A percentile compares a stretch with the other conserved stretches of the same genome.
Evolutionary conservation across 2,888 invertebrate species (phyloP).

Genomic region (Tuberolachnus salignus): DNA sequence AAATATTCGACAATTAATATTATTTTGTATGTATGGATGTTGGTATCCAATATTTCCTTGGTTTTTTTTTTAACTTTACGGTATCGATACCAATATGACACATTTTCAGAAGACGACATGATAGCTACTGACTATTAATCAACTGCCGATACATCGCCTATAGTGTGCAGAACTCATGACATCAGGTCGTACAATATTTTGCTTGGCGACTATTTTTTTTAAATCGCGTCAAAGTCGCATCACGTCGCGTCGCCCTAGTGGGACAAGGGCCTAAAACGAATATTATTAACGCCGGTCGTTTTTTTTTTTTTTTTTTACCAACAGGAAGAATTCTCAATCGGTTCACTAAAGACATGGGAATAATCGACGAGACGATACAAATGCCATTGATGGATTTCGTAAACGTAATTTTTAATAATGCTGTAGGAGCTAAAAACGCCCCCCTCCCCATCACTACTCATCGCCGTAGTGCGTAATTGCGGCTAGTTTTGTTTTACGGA

Average conservation of each 20-base stretch:
- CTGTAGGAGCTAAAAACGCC: too few relatives aligned
- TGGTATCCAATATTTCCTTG: too few relatives aligned
- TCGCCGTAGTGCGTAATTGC: too few relatives aligned
- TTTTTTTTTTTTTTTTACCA: too few relatives aligned
- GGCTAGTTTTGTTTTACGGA: too few relatives aligned
- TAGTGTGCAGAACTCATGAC: neutral
- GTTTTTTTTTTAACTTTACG: constrained; percentile 1
- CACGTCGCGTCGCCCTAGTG: too few relatives aligned
- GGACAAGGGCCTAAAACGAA: too few relatives aligned
- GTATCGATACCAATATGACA: neutral
- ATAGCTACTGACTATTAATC: neutral
- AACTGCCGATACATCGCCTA: constrained; percentile 8
- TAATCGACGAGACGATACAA: constrained; percentile 44
- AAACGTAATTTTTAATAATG: neutral
- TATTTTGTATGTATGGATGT: too few relatives aligned
- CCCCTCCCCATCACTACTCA: too few relatives aligned
- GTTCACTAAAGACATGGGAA: constrained; percentile 57
- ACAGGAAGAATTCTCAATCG: constrained; percentile 57
- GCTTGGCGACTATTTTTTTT: constrained; percentile 6
- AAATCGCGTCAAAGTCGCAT: neutral
- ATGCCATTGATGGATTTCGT: constrained; percentile 18
- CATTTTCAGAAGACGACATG: neutral
- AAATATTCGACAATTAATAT: too few relatives aligned
- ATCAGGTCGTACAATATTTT: too few relatives aligned
- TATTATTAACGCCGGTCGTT: too few relatives aligned